Conservation (phyloP, 2,113 vertebrate species). For the mouse (Mus musculus) region GRCm39 chr12:77872001-77872500, state of each 20-base stretch:
- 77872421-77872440: not conserved
- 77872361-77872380: not conserved
- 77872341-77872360: no score
- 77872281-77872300: no score
- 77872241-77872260: no score
- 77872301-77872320: no score
- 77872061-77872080: not conserved
- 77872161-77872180: no score
- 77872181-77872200: no score
- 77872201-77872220: no score
- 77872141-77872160: not conserved
- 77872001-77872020: not conserved
- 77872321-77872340: no score
- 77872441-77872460: not conserved
- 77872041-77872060: not conserved
- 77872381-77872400: not conserved
- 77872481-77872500: not conserved
- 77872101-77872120: not conserved
- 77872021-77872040: constrained; percentile 5
- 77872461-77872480: not conserved
- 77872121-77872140: not conserved
- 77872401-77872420: not conserved
- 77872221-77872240: no score
- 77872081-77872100: not conserved
- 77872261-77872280: no score